Percentiles rank a stretch among this genome's conserved stretches.
phyloP scores from a whole-genome alignment of 2,888 invertebrate species.

The Patella pellucida region DNA sequence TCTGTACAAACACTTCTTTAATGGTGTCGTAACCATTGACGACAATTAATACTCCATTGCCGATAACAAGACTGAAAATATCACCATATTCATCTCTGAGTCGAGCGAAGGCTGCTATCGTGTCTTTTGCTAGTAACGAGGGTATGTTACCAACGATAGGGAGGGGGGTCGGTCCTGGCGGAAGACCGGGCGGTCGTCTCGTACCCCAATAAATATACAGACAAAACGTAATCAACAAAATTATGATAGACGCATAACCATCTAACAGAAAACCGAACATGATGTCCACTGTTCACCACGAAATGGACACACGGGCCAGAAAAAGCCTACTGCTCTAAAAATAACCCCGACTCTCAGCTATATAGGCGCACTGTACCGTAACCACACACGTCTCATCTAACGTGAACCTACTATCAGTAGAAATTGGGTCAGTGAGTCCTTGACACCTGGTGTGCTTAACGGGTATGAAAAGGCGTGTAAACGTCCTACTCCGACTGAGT shows the following conservation, averaged over 20 bases:
- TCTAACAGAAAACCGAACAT: too few relatives aligned
- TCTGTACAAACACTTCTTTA: constrained; percentile 13
- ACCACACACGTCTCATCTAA: too few relatives aligned
- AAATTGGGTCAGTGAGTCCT: too few relatives aligned
- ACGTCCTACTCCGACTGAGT: too few relatives aligned
- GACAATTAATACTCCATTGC: constrained; percentile 9
- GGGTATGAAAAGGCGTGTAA: too few relatives aligned
- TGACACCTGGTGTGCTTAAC: too few relatives aligned
- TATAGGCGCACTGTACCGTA: too few relatives aligned
- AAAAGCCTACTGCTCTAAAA: too few relatives aligned
- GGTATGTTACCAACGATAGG: background rate
- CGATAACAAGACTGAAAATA: constrained; percentile 8
- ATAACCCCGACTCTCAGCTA: too few relatives aligned
- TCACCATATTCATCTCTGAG: constrained; percentile 9
- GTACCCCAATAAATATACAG: background rate
- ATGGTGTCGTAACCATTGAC: constrained; percentile 15
- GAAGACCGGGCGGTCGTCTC: background rate
- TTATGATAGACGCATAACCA: background rate
- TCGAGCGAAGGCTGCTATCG: background rate
- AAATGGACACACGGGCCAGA: too few relatives aligned
- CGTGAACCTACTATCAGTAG: too few relatives aligned
- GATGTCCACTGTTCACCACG: too few relatives aligned
- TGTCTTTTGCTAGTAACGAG: background rate
- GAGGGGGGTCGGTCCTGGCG: background rate
- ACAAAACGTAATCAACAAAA: background rate